Percentiles rank a stretch among this genome's conserved stretches.
Conservation (phyloP, 2,113 vertebrate genomes). For the Eupsittula cactorum region DNA sequence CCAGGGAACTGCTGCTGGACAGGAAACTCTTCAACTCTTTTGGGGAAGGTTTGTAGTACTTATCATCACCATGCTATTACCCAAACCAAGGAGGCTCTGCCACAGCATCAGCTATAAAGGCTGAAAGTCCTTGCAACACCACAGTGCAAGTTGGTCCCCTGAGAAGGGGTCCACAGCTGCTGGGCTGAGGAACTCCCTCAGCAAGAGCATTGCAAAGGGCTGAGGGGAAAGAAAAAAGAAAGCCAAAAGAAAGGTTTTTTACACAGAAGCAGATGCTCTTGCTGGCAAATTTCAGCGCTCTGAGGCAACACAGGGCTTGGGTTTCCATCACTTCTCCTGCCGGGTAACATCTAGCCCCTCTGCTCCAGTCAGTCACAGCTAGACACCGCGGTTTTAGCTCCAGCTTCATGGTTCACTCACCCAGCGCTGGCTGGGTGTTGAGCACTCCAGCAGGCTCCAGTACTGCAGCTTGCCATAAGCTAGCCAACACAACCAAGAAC, state of each 20-base stretch:
- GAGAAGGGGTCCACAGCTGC: neutral
- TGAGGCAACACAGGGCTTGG: neutral
- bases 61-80: neutral
- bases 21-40: neutral
- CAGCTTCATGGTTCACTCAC: accelerated
- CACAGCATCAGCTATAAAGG: neutral
- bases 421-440: accelerated
- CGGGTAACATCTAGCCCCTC: neutral
- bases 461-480: accelerated
- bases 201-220: neutral
- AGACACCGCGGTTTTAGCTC: accelerated
- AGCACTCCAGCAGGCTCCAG: neutral
- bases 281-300: accelerated
- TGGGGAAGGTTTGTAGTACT: neutral
- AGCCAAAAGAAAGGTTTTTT: neutral
- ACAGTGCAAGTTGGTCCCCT: accelerated
- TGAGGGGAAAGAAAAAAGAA: neutral
- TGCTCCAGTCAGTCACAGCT: neutral
- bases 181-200: too few species aligned
- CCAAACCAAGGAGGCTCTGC: neutral
- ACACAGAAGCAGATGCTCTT: neutral
- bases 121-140: neutral
- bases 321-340: neutral
- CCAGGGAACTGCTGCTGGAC: accelerated
- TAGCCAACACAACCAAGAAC: neutral